Evolutionary conservation across 2,113 vertebrate genomes (phyloP), one percentile per base, ranked within the genome.

Genomic region (Psammodynastes pulverulentus): DNA sequence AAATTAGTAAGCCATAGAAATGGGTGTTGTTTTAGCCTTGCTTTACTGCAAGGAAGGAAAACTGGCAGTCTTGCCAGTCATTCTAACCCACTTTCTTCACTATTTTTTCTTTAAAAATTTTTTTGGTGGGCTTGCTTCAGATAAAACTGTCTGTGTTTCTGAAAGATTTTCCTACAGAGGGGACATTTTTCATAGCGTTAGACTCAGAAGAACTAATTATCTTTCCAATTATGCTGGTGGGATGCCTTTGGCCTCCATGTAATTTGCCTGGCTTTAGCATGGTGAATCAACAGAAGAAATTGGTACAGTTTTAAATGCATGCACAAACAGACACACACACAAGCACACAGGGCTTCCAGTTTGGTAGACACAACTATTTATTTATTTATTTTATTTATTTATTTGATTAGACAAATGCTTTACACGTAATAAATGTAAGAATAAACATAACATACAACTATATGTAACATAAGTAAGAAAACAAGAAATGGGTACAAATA

Each of bases 11-110:
- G 97, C 97, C 96, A 95, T 97, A 97, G 96, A 95, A 97, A 96
- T 97, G 97, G 96, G 96, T 98, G 97, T 98, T 98, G 97, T 97
- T 98, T 97, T 97, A 98, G 97, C 97, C 97, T 97, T 93, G 97
- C 97, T 97, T 97, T 97, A 95, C 97, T 97, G 95, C 95, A 94
- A 97, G 96, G 94, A 97, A 97, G 96, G 97, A 97, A 97, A 98
- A 97, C 94, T 90, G 96, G 96, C 97, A 96, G 93, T 96, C 89
- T 94, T 91, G 91, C 92, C 92, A 89, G 94, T 91, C 96, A 96
- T 96, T 97, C 95, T 95, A 90, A 96, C 95, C 95, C 91, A 93
- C 94, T 95, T 97, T 95, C 95, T 95, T 96, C 94, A 92, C 97
- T 97, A 54, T 97, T 96, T 96, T 96, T n/a, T n/a, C n/a, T 96